Evolutionary conservation across 35 echinoderm and acorn worm genomes (phyloP).

Genomic region (Lytechinus variegatus): DNA sequence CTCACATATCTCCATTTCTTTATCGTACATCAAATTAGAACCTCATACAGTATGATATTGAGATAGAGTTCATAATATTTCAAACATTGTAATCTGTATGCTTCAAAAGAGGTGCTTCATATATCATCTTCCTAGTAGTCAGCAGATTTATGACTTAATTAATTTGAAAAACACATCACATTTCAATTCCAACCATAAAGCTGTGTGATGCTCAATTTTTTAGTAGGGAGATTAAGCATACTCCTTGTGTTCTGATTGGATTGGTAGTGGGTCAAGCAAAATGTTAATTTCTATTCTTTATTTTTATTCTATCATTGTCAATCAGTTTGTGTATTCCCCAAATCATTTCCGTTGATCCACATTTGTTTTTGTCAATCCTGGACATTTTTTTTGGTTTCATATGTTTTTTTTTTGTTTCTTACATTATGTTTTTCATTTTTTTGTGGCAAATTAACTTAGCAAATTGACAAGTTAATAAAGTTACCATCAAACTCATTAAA

Average conservation of each 20-base stretch:
- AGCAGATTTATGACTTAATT: background rate
- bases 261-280: background rate
- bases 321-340: too few species aligned
- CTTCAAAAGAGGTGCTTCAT: background rate
- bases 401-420: too few species aligned
- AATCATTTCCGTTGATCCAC: too few species aligned
- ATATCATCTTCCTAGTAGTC: background rate
- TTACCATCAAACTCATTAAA: too few species aligned
- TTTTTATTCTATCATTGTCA: too few species aligned
- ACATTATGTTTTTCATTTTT: too few species aligned
- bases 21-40: background rate
- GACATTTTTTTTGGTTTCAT: too few species aligned
- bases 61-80: background rate
- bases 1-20: too few species aligned
- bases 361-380: too few species aligned
- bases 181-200: background rate
- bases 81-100: background rate
- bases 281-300: too few species aligned
- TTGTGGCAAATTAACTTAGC: too few species aligned
- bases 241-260: background rate
- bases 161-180: background rate
- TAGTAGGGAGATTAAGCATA: background rate
- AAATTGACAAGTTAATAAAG: too few species aligned
- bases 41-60: background rate
- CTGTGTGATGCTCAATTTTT: background rate